These are phyloP conservation scores for Andricus grossulariae DNA, from an alignment of 1,140 invertebrate genomes.

Conservation along the genomic window DNA sequence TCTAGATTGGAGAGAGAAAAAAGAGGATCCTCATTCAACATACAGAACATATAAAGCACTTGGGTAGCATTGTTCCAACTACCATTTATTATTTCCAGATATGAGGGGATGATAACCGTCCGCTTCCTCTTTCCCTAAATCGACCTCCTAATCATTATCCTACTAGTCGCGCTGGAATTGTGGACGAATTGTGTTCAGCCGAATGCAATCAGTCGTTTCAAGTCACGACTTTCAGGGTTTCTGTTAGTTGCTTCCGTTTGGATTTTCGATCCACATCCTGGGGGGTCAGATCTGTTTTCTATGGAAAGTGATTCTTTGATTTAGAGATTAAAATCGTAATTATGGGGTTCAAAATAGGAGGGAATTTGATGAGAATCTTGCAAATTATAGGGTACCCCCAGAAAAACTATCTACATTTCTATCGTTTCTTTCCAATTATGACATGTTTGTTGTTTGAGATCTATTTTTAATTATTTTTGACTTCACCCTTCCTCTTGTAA, in stretches of 20 bases:
- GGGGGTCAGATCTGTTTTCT: slow-evolving; percentile 13
- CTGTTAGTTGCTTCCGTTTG: background rate
- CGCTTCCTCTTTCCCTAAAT: background rate
- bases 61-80: background rate
- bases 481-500: no score
- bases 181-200: background rate
- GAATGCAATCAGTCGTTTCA: slow-evolving; percentile 24
- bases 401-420: no score
- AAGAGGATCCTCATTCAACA: no score
- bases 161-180: background rate
- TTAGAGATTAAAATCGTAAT: no score
- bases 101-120: background rate
- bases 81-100: slow-evolving; percentile 7
- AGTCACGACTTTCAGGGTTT: slow-evolving; percentile 16
- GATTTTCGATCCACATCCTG: slow-evolving; percentile 24
- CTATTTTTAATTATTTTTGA: no score
- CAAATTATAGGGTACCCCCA: no score
- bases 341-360: no score
- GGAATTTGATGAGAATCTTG: no score
- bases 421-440: no score
- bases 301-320: slow-evolving; percentile 8
- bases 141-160: slow-evolving; percentile 23
- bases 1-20: no score
- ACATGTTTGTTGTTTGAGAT: no score
- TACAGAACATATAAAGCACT: background rate